Conservation (phyloP, 2,888 invertebrate genomes). For the Aporophyla nigra region DNA sequence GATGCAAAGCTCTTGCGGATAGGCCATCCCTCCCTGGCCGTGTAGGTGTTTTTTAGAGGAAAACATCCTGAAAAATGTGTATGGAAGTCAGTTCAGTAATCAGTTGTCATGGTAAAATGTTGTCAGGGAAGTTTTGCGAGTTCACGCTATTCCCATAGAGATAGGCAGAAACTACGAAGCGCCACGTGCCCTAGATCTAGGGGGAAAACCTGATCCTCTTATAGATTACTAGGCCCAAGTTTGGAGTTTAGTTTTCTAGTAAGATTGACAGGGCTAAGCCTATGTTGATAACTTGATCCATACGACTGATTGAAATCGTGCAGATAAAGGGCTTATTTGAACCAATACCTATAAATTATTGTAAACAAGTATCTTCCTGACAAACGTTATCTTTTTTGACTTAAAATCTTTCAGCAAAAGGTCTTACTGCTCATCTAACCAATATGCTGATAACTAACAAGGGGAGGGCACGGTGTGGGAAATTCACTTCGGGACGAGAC, state of each 20-base stretch:
- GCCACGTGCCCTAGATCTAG: neutral
- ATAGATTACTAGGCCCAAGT: conserved; percentile 8
- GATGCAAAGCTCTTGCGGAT: neutral
- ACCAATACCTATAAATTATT: conserved; percentile 6
- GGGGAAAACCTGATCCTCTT: neutral
- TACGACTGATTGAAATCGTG: conserved; percentile 1
- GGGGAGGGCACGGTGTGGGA: too few species aligned
- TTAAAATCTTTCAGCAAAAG: too few species aligned
- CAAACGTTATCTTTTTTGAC: neutral
- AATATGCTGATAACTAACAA: neutral
- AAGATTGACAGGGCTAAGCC: conserved; percentile 37
- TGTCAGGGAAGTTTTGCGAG: too few species aligned
- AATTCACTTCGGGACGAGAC: too few species aligned
- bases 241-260: conserved; percentile 6
- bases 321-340: conserved; percentile 5
- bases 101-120: neutral
- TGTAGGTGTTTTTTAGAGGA: neutral
- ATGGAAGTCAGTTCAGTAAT: neutral
- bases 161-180: neutral
- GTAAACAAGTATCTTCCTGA: neutral
- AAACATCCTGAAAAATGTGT: too few species aligned
- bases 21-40: too few species aligned
- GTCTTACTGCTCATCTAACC: neutral
- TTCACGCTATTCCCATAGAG: fast-evolving
- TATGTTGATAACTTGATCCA: conserved; percentile 12